Percentiles rank a stretch among this genome's conserved stretches.
phyloP scores from a whole-genome alignment of 1,140 invertebrate species.

The Charaxes varanes region DNA sequence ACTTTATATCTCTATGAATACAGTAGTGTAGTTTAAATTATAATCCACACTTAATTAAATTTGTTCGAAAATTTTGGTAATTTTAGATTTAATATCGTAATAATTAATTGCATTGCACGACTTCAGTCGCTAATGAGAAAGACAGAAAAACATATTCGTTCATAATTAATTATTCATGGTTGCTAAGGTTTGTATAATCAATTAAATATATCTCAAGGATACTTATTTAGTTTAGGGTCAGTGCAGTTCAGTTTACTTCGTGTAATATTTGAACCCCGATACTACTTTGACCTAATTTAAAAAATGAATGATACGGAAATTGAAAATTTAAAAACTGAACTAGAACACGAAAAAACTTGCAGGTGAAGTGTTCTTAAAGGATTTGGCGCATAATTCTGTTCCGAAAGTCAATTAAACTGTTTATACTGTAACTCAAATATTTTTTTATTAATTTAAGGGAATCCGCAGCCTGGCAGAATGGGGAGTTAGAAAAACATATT shows the following conservation, averaged over 20 bases:
- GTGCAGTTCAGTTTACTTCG: neutral
- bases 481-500: slow-evolving; percentile 64
- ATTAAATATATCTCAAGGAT: slow-evolving; percentile 9
- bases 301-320: slow-evolving; percentile 65
- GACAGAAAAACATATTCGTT: too few relatives aligned
- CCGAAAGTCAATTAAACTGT: too few relatives aligned
- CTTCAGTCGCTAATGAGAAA: too few relatives aligned
- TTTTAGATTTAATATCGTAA: too few relatives aligned
- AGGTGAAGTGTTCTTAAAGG: slow-evolving; percentile 49
- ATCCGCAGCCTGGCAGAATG: slow-evolving; percentile 61
- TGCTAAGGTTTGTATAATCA: slow-evolving; percentile 22
- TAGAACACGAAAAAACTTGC: slow-evolving; percentile 68
- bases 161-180: slow-evolving; percentile 10
- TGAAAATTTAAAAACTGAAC: slow-evolving; percentile 60
- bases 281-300: neutral
- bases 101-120: too few relatives aligned
- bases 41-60: slow-evolving; percentile 1
- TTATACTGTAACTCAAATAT: too few relatives aligned
- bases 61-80: too few relatives aligned
- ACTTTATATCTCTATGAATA: too few relatives aligned
- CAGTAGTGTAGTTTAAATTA: too few relatives aligned
- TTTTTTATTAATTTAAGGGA: slow-evolving; percentile 40
- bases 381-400: too few relatives aligned
- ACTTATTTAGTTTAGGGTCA: slow-evolving; percentile 1
- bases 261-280: neutral